Evolutionary conservation across 2,888 invertebrate species (phyloP), one percentile per base, ranked within the genome.

Genomic region (Ennomos quercinarius): DNA sequence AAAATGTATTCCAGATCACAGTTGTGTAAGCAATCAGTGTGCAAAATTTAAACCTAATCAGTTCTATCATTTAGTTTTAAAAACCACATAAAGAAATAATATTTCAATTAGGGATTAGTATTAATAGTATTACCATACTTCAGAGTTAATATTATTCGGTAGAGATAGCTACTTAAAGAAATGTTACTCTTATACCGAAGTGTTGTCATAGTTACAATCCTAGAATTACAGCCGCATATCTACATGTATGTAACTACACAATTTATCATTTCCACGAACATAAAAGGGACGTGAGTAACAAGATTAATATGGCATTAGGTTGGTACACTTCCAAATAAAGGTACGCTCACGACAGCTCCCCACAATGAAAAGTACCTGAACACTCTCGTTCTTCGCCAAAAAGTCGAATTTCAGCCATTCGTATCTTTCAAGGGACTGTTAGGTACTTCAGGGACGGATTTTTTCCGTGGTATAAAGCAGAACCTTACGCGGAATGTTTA

Each of bases 401-500:
- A 72, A 66, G 68, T 70, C 64, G 63, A 70, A 64, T 68, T 68
- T 63, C 49, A 68, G 62, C 66, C 67, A 63, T 72, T 70, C 68
- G 68, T 69, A 69, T 71, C 66, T 71, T 72, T 70, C 66, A 61
- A 66, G 61, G 66, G 64, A 66, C 50, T 47, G 41, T 6, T 27
- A 27, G 40, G 62, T 62, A 59, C 70, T 68, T 64, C 13, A 57
- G 67, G 70, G 72, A 72, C 60, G 63, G 67, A 69, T 73, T 65
- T 41, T 13, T 11, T 8, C 10, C n/a, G 38, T 17, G 60, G 50
- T 12, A 10, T 9, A 55, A 55, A 46, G 10, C 9, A 17, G 12
- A 38, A 34, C 37, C n/a, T 39, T 41, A 10, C 17, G 17, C 17
- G 17, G 17, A 17, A 17, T 17, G n/a, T n/a, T n/a, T n/a, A n/a